These are phyloP conservation scores for Heliconius hortense DNA, from an alignment of 2,888 invertebrate genomes.

Conservation along the genomic window DNA sequence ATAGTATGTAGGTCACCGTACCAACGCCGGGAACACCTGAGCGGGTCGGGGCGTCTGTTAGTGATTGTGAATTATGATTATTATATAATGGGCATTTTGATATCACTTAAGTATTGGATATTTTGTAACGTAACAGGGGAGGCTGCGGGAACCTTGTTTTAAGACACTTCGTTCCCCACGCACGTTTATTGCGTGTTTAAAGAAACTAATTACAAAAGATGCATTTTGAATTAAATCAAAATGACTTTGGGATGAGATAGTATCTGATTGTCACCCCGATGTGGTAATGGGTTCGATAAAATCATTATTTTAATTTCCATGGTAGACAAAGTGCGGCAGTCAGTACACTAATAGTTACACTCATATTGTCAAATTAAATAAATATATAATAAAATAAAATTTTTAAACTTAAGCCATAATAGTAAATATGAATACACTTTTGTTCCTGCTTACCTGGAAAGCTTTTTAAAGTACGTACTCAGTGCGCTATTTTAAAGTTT, in stretches of 20 bases:
- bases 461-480: conserved; percentile 11
- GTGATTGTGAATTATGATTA: not conserved
- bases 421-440: conserved; percentile 5
- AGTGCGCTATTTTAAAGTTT: conserved; percentile 5
- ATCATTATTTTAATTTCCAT: too few species aligned
- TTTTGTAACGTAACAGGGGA: too few species aligned
- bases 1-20: conserved; percentile 43
- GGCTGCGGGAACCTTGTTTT: not conserved
- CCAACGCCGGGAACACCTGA: conserved; percentile 27
- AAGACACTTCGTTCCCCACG: not conserved
- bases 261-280: too few species aligned
- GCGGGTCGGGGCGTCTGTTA: not conserved
- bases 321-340: too few species aligned
- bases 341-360: too few species aligned
- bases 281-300: too few species aligned
- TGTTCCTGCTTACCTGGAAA: not conserved
- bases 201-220: too few species aligned
- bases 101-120: not conserved
- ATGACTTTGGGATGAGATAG: too few species aligned
- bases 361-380: not conserved
- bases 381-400: not conserved
- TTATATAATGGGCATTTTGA: not conserved
- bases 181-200: too few species aligned
- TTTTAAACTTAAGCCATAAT: not conserved
- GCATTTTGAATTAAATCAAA: too few species aligned